A percentile compares a stretch with the other conserved stretches of the same genome.
Conservation (phyloP, 2,113 vertebrate genomes). For the Myotis davidii region DNA sequence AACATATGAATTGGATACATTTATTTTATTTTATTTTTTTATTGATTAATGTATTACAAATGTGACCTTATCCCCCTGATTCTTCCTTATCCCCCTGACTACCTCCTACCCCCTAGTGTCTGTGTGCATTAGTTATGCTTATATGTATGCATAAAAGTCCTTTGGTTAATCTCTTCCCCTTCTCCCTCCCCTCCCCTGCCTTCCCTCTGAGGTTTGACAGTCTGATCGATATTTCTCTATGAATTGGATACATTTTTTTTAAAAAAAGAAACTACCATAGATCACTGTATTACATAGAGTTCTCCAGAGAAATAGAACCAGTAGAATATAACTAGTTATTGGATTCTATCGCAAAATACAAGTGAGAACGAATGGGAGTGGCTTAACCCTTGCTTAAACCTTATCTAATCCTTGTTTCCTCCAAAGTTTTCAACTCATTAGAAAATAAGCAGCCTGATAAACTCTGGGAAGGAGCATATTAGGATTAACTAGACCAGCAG, state of each 20-base stretch:
- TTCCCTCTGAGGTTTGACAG: no score
- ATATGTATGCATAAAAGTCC: no score
- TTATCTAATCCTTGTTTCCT: background rate
- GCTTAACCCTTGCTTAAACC: background rate
- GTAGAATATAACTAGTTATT: background rate
- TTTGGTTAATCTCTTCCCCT: no score
- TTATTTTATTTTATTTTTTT: background rate
- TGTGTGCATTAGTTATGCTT: no score
- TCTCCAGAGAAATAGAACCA: background rate
- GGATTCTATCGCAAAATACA: background rate
- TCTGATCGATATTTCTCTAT: background rate
- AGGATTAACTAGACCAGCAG: background rate
- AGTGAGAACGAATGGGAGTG: no score
- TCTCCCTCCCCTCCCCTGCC: no score
- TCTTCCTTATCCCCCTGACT: no score
- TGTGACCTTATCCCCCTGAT: no score
- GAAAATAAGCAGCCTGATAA: background rate
- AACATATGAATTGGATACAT: background rate
- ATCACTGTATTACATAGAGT: background rate
- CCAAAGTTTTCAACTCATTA: background rate
- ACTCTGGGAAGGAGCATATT: background rate
- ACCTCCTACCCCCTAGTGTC: no score
- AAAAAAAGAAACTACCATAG: background rate
- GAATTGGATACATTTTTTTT: background rate
- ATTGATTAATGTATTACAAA: no score